Evolutionary conservation across 1,140 invertebrate genomes (phyloP).

Genomic region (Physella acuta): DNA sequence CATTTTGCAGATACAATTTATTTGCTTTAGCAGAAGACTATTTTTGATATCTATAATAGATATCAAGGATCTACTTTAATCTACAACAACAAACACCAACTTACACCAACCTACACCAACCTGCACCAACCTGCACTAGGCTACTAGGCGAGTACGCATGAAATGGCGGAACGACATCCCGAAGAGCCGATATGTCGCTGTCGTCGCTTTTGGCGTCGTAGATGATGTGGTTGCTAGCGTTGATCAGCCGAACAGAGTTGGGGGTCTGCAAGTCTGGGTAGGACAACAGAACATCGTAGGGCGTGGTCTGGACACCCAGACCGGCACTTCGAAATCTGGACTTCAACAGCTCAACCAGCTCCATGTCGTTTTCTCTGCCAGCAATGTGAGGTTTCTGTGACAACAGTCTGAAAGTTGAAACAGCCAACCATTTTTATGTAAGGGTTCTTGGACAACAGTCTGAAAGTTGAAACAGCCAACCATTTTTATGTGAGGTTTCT

Average conservation of each 20-base stretch:
- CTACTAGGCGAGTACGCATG: conserved; percentile 50
- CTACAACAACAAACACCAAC: too few species aligned
- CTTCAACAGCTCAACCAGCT: conserved; percentile 41
- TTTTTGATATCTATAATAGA: too few species aligned
- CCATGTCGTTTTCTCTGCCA: conserved; percentile 41
- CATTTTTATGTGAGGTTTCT: too few species aligned
- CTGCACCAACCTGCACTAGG: conserved; percentile 20
- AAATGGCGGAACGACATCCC: conserved; percentile 51
- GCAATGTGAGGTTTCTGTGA: conserved; percentile 50
- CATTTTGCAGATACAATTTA: too few species aligned
- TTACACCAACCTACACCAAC: not conserved
- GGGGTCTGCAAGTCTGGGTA: conserved; percentile 45
- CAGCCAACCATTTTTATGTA: too few species aligned
- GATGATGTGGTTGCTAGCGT: conserved; percentile 23
- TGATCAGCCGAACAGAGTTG: conserved; percentile 40
- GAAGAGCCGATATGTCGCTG: conserved; percentile 43
- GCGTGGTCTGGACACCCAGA: conserved; percentile 42
- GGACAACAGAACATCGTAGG: conserved; percentile 54
- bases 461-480: too few species aligned
- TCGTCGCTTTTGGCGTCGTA: conserved; percentile 40
- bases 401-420: too few species aligned
- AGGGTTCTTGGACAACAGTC: too few species aligned
- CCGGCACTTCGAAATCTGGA: conserved; percentile 41
- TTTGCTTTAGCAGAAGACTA: too few species aligned
- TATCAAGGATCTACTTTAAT: too few species aligned